These are phyloP conservation scores for Epizoanthus scotinus DNA, from an alignment of 92 coral and sea anemone species.

Conservation along the genomic window DNA sequence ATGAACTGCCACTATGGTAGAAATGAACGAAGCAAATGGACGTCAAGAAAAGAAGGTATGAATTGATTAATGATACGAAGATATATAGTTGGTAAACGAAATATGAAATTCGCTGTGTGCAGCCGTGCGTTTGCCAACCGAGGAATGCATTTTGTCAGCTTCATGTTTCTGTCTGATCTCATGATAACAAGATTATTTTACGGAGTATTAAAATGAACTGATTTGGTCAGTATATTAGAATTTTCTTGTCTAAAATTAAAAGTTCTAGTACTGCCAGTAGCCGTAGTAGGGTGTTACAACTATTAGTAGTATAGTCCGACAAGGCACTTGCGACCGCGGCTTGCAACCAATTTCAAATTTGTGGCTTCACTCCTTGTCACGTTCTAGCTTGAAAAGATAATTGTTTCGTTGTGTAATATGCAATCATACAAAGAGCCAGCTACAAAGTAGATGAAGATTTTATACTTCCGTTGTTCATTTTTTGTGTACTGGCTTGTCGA, in stretches of 20 bases:
- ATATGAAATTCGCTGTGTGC: neutral
- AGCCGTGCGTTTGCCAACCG: constrained; percentile 19
- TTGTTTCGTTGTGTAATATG: neutral
- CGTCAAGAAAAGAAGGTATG: constrained; percentile 33
- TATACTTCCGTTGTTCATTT: constrained; percentile 1
- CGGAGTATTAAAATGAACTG: constrained; percentile 1
- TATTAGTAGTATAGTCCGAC: too few relatives aligned
- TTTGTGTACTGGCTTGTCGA: too few relatives aligned
- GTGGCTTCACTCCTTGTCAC: too few relatives aligned
- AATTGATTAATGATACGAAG: too few relatives aligned
- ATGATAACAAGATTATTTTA: neutral
- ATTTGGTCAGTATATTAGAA: neutral
- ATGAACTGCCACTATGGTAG: constrained; percentile 35
- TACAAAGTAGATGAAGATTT: neutral
- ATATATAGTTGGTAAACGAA: neutral
- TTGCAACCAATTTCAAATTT: too few relatives aligned
- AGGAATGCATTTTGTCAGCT: too few relatives aligned
- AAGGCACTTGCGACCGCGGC: neutral
- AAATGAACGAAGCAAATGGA: constrained; percentile 34
- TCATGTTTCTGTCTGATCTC: constrained; percentile 3
- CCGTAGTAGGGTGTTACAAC: too few relatives aligned
- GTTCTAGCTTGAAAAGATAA: neutral
- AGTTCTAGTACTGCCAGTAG: too few relatives aligned
- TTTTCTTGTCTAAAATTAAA: neutral
- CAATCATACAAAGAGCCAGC: neutral